phyloP scores from a whole-genome alignment of 1,140 invertebrate genomes.

The Trachelipus rathkii region DNA sequence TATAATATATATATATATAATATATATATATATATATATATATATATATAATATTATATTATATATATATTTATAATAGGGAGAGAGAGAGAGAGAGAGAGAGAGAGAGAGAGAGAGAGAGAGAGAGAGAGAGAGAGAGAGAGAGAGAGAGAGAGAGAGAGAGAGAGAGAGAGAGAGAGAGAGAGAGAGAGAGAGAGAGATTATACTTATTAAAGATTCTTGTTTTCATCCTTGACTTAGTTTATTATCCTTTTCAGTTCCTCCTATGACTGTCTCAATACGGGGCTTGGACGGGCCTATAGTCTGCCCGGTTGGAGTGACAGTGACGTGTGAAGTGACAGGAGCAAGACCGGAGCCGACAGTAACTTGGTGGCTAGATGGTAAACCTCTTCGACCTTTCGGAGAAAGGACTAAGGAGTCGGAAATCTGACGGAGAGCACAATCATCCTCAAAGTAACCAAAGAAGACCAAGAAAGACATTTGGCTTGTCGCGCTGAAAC shows the following conservation, averaged over 20 bases:
- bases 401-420: constrained; percentile 53
- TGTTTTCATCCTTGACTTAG: too few species aligned
- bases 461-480: constrained; percentile 76
- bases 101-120: too few species aligned
- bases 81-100: too few species aligned
- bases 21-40: constrained; percentile 13
- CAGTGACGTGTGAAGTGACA: constrained; percentile 68
- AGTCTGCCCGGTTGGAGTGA: constrained; percentile 71
- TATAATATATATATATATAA: neutral
- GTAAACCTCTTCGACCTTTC: constrained; percentile 43
- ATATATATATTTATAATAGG: too few species aligned
- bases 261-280: constrained; percentile 39
- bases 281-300: constrained; percentile 58
- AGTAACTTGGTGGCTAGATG: constrained; percentile 74
- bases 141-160: too few species aligned
- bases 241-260: constrained; percentile 29
- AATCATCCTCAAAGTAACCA: constrained; percentile 72
- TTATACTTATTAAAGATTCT: too few species aligned
- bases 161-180: too few species aligned
- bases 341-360: constrained; percentile 73
- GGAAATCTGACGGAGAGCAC: constrained; percentile 77
- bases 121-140: too few species aligned
- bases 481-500: constrained; percentile 74
- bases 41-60: constrained; percentile 12
- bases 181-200: too few species aligned